Evolutionary conservation across 1,140 invertebrate genomes (phyloP), one percentile per base, ranked within the genome.

Genomic region (Drosophila orosa): DNA sequence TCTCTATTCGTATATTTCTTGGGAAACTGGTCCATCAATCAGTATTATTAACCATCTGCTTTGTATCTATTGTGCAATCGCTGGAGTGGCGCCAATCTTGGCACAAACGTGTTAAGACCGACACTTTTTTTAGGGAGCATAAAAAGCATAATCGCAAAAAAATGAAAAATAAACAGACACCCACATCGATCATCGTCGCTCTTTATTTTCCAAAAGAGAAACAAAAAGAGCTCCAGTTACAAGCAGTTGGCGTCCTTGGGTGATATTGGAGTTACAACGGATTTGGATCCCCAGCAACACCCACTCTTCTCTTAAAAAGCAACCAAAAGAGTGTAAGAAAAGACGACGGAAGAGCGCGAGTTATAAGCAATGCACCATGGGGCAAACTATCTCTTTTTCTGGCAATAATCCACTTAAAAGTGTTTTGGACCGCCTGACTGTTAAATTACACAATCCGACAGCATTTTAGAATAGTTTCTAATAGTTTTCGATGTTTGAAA

Each of bases 81-180:
- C 12, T 31, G 17, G 22, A 57, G 37, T 58, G 63, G 73, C 39
- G 72, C 72, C 73, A 66, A 65, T 66, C 62, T 66, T 75, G 33
- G 19, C 54, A 58, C 22, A 57, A 52, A 35, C 24, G 72, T 75
- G 72, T 75, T 66, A 67, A 48, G 33, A 59, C 56, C 22, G 25
- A 48, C 54, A 71, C 45, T 35, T n/a, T 33, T 33, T 57, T 48
- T 75, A 45, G 60, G 73, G 66, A 52, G 52, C 45, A 48, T 42
- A 50, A 52, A 44, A 35, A 50, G 13, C 29, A 37, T 15, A 55
- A 71, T 31, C 29, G 24, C 22, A 22, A 59, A 66, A 45, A 67
- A 48, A 48, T n/a, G 6, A 15, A 15, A 22, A 54, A 17, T 3
- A 10, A n/a, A 17, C 27, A 35, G 19, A 37, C 45, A 52, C 29